A percentile compares a stretch with the other conserved stretches of the same genome.
Conservation (phyloP, 2,888 invertebrate species). For the Saturnia japonica region DNA sequence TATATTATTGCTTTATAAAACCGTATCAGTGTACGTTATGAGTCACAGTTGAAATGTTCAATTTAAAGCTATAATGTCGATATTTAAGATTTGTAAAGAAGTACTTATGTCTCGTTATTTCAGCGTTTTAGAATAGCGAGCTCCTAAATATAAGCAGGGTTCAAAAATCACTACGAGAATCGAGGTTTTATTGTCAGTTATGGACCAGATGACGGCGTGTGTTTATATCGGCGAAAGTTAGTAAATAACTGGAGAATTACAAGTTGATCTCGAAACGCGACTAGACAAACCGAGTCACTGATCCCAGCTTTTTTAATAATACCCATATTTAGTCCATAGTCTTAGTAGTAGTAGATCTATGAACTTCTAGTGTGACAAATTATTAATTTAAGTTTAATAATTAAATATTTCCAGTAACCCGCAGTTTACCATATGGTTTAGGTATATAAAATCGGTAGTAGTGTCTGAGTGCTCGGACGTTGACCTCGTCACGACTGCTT, state of each 20-base stretch:
- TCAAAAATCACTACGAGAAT: neutral
- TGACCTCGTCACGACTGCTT: conserved; percentile 52
- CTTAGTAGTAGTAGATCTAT: neutral
- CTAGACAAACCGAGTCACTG: neutral
- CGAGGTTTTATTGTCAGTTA: neutral
- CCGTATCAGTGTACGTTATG: neutral
- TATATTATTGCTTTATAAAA: neutral
- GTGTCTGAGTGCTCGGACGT: conserved; percentile 52
- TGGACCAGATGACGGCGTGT: neutral
- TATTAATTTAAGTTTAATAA: neutral
- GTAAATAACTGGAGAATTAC: neutral
- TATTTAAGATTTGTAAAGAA: neutral
- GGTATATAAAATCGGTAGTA: conserved; percentile 47
- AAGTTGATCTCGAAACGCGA: neutral
- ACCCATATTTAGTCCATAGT: neutral
- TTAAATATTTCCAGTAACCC: conserved; percentile 11
- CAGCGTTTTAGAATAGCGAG: neutral
- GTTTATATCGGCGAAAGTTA: neutral
- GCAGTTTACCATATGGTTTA: conserved; percentile 33
- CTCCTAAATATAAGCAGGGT: neutral
- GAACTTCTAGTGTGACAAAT: neutral
- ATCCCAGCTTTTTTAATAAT: neutral
- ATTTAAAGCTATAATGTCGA: neutral
- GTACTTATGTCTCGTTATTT: neutral
- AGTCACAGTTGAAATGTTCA: neutral